Conservation (phyloP, 2,113 vertebrate genomes). For the Siniperca knerii region DNA sequence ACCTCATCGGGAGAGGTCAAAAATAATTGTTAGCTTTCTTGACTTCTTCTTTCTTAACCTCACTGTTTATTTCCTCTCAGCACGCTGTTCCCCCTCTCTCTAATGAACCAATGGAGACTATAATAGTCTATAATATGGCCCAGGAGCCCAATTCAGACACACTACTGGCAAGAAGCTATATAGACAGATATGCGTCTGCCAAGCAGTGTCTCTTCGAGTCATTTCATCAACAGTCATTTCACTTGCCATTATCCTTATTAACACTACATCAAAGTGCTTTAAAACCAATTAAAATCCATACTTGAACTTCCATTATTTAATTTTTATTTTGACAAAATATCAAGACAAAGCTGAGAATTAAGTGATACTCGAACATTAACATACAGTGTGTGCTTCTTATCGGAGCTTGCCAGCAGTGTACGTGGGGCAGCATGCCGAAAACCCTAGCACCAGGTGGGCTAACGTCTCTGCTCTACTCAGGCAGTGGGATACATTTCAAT, state of each 20-base stretch:
- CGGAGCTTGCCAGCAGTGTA: conserved; percentile 2
- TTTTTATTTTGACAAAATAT: conserved; percentile 30
- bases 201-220: conserved; percentile 28
- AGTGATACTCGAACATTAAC: conserved; percentile 1
- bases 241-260: conserved; percentile 42
- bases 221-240: conserved; percentile 56
- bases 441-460: conserved; percentile 18
- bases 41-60: conserved; percentile 19
- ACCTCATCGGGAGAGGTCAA: neutral
- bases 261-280: conserved; percentile 41
- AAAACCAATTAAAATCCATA: conserved; percentile 31
- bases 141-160: conserved; percentile 51
- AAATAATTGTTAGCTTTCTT: conserved; percentile 25
- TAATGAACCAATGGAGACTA: conserved; percentile 53
- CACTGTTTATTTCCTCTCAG: conserved; percentile 44
- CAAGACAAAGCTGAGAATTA: neutral
- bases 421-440: conserved; percentile 20
- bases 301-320: conserved; percentile 20
- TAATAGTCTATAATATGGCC: conserved; percentile 59
- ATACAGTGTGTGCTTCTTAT: conserved; percentile 36
- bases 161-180: conserved; percentile 42
- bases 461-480: conserved; percentile 16
- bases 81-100: conserved; percentile 9
- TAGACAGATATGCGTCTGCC: conserved; percentile 37
- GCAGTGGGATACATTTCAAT: conserved; percentile 40